Base-by-base conservation (phyloP, 2,888 invertebrate genomes). In the Campopleginae sp. region DNA sequence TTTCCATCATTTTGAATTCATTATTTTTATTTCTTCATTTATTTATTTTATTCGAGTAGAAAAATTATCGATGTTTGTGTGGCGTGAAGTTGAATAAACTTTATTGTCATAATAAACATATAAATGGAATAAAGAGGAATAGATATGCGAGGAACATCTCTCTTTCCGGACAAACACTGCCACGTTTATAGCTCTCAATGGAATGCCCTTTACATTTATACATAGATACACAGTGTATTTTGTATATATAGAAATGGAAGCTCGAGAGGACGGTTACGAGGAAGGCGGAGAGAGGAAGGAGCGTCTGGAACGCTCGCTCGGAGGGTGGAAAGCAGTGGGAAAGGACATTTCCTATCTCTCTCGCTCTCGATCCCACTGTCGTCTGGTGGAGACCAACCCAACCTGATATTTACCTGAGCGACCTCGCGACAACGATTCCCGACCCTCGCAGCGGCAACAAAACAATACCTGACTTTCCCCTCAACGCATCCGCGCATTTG, bases 341-440 rank as follows among this genome's bases (percentile, higher is more conserved):
- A 12, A 27, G 27, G 4, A 44, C 44, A 27, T 17, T 46, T 17
- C n/a, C 31, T 12, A 4, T 23, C 38, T 51, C 54, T 51, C 51
- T 48, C 76, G 68, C 19, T 42, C 42, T 77, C 68, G 27, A 51
- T 68, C 31, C 51, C 31, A 77, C 58, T 61, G n/a, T 42, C 66
- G 84, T 80, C 80, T 77, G 72, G 31, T 12, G 77, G 48, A 84
- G 58, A 80, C 72, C 66, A 80, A 74, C 80, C 77, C 48, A 77
- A 80, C 77, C 80, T 80, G 80, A 72, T 74, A 31, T 84, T 80
- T 71, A 84, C 76, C 76, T 80, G 84, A 44, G 58, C 79, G 54
- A 80, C 79, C 79, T 75, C 75, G 75, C 63, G 27, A 68, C 80
- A 46, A 80, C 68, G 80, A 77, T 48, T 38, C 33, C 48, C 80